These are phyloP conservation scores for Semicossyphus pulcher DNA, from an alignment of 2,113 vertebrate species.

Conservation along the genomic window DNA sequence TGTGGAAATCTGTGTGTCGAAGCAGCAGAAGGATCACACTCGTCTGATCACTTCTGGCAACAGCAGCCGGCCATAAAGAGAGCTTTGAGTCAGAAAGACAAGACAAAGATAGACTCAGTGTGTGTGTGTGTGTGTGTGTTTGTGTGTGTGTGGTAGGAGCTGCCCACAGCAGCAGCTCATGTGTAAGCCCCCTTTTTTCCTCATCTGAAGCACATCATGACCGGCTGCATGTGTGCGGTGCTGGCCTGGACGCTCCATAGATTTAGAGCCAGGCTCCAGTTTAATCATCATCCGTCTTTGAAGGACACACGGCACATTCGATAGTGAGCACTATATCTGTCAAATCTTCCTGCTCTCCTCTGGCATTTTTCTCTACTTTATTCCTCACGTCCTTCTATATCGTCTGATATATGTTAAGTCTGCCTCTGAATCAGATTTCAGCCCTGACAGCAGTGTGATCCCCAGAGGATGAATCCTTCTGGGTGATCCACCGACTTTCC, in stretches of 20 bases:
- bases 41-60: constrained; percentile 62
- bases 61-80: constrained; percentile 53
- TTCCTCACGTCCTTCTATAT: neutral
- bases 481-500: neutral
- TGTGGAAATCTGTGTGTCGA: constrained; percentile 26
- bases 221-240: constrained; percentile 13
- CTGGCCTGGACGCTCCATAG: neutral
- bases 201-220: constrained; percentile 9
- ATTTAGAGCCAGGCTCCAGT: constrained; percentile 18
- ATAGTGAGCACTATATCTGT: neutral
- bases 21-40: constrained; percentile 61
- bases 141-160: constrained; percentile 21
- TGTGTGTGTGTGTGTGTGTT: constrained; percentile 34
- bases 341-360: neutral
- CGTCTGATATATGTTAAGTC: neutral
- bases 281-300: constrained; percentile 44
- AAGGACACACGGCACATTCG: constrained; percentile 56
- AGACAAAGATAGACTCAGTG: constrained; percentile 35
- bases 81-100: constrained; percentile 56
- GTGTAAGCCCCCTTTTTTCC: constrained; percentile 14
- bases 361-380: constrained; percentile 5
- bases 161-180: constrained; percentile 4
- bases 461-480: neutral
- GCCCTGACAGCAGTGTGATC: neutral
- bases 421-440: neutral